These are phyloP conservation scores for Lottia scabra DNA, from an alignment of 2,888 invertebrate species.

Conservation along the genomic window DNA sequence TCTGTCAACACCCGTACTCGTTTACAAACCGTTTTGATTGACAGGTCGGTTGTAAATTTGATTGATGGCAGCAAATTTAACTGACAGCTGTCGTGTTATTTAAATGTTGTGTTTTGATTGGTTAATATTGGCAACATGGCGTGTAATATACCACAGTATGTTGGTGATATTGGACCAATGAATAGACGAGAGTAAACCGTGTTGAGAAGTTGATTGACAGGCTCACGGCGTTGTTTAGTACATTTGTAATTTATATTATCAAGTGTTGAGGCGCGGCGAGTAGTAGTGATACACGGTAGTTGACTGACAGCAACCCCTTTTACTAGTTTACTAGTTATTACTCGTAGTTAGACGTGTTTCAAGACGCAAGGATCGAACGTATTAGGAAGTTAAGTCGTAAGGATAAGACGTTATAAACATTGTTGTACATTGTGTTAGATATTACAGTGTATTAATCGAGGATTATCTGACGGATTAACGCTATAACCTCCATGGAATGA, in stretches of 20 bases:
- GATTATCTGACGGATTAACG: too few relatives aligned
- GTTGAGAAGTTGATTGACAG: background rate
- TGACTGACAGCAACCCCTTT: too few relatives aligned
- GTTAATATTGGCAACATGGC: background rate
- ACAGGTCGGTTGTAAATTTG: background rate
- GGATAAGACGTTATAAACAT: too few relatives aligned
- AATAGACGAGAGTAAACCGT: background rate
- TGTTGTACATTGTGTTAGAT: too few relatives aligned
- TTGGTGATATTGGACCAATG: background rate
- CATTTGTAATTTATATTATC: conserved; percentile 2
- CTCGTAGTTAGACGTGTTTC: too few relatives aligned
- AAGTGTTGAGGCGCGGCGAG: background rate
- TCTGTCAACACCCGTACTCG: too few relatives aligned
- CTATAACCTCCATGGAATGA: too few relatives aligned
- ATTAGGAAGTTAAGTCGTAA: too few relatives aligned
- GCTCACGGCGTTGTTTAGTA: background rate
- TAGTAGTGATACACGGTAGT: background rate
- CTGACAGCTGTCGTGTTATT: conserved; percentile 2
- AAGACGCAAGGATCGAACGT: too few relatives aligned
- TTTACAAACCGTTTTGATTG: background rate
- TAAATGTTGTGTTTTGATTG: background rate
- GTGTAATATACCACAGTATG: background rate
- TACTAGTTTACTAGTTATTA: too few relatives aligned
- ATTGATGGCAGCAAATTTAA: background rate
- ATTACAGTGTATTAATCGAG: too few relatives aligned